phyloP scores from a whole-genome alignment of 1,140 invertebrate genomes.

The Atta colombica region DNA sequence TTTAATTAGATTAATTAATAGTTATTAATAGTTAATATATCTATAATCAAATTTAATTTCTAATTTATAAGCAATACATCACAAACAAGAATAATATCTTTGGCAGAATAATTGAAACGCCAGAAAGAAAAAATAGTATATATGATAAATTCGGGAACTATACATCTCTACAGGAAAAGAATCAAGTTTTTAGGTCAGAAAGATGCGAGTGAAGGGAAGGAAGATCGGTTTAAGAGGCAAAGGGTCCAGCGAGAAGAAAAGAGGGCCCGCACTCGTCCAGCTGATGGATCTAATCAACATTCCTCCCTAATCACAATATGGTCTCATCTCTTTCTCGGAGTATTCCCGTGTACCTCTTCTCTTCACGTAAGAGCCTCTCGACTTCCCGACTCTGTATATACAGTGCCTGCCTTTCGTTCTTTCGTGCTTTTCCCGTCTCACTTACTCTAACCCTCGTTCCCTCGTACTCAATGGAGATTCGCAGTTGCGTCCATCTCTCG shows the following conservation, averaged over 20 bases:
- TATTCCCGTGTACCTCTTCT: constrained; percentile 62
- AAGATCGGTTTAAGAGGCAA: constrained; percentile 71
- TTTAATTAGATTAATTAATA: no score
- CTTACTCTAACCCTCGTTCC: constrained; percentile 38
- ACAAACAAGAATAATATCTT: constrained; percentile 19
- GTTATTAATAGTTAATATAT: background rate
- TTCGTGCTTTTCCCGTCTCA: constrained; percentile 36
- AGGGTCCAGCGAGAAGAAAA: constrained; percentile 68
- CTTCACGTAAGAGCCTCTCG: constrained; percentile 53
- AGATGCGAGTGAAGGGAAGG: constrained; percentile 31
- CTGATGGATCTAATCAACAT: constrained; percentile 86
- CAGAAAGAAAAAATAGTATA: background rate
- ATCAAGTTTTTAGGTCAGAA: constrained; percentile 65
- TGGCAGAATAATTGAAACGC: background rate
- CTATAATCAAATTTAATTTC: constrained; percentile 20
- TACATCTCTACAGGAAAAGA: constrained; percentile 27
- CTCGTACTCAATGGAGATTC: constrained; percentile 63
- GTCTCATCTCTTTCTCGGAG: constrained; percentile 61
- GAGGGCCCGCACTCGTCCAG: constrained; percentile 76
- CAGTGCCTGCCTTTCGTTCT: constrained; percentile 59
- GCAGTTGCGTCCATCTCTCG: constrained; percentile 67
- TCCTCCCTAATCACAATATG: constrained; percentile 82
- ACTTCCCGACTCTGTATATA: constrained; percentile 64
- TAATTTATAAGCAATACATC: background rate
- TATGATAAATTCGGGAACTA: constrained; percentile 20